Evolutionary conservation across 37 sponge, comb jelly and placozoan genomes (phyloP).

Genomic region (Petrosia ficiformis): DNA sequence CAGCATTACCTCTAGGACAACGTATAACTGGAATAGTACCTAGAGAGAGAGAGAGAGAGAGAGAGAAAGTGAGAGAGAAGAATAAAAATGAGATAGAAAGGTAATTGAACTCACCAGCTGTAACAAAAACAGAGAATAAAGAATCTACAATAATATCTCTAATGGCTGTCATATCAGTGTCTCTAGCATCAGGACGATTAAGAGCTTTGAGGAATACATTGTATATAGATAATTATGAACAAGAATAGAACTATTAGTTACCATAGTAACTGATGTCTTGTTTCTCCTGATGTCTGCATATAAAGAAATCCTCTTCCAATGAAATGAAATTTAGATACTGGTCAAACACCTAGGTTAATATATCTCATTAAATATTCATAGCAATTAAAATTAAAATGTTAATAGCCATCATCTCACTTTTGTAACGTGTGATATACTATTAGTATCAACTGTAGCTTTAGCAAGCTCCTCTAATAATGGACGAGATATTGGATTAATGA

Average conservation of each 20-base stretch:
- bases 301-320: slow-evolving; percentile 91
- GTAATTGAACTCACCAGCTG: slow-evolving; percentile 58
- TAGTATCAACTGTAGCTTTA: slow-evolving; percentile 69
- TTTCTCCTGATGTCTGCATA: slow-evolving; percentile 62
- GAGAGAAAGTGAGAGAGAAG: neutral
- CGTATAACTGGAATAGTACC: slow-evolving; percentile 91
- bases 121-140: slow-evolving; percentile 94
- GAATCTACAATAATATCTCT: slow-evolving; percentile 80
- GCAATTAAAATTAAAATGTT: no score
- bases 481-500: slow-evolving; percentile 87
- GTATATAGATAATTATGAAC: neutral
- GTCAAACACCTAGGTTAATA: slow-evolving; percentile 76
- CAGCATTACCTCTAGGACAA: slow-evolving; percentile 97
- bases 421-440: slow-evolving; percentile 58
- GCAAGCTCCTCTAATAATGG: slow-evolving; percentile 87
- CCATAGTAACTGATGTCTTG: slow-evolving; percentile 82
- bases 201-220: slow-evolving; percentile 74
- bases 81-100: neutral
- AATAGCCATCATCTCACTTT: no score
- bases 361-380: neutral
- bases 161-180: slow-evolving; percentile 77
- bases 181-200: slow-evolving; percentile 79
- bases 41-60: slow-evolving; percentile 1
- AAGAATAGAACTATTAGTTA: slow-evolving; percentile 8
- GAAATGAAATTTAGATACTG: slow-evolving; percentile 94